Conservation (phyloP, 53 echinoderm and acorn worm species). For the Apostichopus leukothele region DNA sequence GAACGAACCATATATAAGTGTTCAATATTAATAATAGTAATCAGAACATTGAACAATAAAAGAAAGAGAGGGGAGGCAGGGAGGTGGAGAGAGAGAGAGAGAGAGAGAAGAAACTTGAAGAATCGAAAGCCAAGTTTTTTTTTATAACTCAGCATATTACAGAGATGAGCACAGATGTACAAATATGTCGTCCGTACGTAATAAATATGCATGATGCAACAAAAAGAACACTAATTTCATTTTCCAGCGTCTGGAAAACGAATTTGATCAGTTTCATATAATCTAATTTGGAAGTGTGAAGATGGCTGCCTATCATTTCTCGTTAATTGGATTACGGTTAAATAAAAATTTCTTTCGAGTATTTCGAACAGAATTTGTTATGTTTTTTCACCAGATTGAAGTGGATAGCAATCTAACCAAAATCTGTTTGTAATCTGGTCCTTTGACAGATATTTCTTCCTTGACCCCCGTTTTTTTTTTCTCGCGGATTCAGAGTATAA, state of each 20-base stretch:
- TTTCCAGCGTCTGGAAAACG: not conserved
- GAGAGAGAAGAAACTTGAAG: no score
- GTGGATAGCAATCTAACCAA: constrained; percentile 25
- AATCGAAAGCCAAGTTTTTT: not conserved
- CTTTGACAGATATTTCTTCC: constrained; percentile 22
- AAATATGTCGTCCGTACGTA: not conserved
- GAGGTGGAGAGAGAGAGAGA: no score
- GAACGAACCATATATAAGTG: not conserved
- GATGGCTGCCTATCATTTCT: constrained; percentile 25
- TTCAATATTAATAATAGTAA: not conserved
- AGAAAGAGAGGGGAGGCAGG: not conserved
- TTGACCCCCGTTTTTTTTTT: constrained; percentile 44
- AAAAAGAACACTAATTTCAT: not conserved
- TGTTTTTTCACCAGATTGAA: not conserved
- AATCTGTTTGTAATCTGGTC: constrained; percentile 23
- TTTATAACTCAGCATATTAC: not conserved
- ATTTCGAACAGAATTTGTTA: constrained; percentile 37
- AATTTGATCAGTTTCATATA: constrained; percentile 38
- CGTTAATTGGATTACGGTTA: constrained; percentile 31
- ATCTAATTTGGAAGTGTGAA: constrained; percentile 35
- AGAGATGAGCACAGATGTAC: constrained; percentile 17
- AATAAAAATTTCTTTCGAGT: constrained; percentile 16
- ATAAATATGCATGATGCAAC: not conserved
- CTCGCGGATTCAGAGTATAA: constrained; percentile 33
- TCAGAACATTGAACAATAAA: not conserved